phyloP scores from a whole-genome alignment of 2,113 vertebrate species.

The Columba livia region DNA sequence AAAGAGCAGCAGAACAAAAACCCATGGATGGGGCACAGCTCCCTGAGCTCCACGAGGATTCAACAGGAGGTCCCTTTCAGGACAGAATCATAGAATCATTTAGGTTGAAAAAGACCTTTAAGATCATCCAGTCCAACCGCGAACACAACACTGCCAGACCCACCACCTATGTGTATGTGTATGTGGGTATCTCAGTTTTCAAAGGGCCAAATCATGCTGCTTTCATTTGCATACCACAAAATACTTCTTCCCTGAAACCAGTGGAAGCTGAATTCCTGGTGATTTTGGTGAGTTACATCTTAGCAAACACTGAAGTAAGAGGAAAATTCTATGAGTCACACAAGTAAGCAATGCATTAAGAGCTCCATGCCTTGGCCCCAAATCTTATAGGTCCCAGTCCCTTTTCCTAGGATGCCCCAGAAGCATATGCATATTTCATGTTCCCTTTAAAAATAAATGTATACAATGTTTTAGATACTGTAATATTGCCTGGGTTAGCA shows the following conservation, averaged over 20 bases:
- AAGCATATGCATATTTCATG: not conserved
- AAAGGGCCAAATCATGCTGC: not conserved
- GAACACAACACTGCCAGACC: no score
- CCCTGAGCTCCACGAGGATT: accelerated
- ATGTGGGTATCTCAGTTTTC: accelerated
- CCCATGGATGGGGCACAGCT: not conserved
- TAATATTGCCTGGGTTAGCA: not conserved
- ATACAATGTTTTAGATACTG: not conserved
- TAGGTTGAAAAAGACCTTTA: no score
- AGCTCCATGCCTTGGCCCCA: not conserved
- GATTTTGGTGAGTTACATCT: not conserved
- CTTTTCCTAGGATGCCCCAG: not conserved
- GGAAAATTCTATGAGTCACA: not conserved
- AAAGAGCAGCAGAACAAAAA: not conserved
- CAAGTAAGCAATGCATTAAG: not conserved
- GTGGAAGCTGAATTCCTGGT: not conserved
- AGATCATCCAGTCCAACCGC: no score
- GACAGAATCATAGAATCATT: no score
- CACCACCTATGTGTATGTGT: no score
- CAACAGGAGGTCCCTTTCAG: not conserved
- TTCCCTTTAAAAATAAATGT: not conserved
- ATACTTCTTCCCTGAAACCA: not conserved
- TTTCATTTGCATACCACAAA: not conserved
- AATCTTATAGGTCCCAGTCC: not conserved
- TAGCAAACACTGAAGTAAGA: not conserved